These are phyloP conservation scores for Xenentodon cancila DNA, from an alignment of 2,797 vertebrate species.

Conservation along the genomic window DNA sequence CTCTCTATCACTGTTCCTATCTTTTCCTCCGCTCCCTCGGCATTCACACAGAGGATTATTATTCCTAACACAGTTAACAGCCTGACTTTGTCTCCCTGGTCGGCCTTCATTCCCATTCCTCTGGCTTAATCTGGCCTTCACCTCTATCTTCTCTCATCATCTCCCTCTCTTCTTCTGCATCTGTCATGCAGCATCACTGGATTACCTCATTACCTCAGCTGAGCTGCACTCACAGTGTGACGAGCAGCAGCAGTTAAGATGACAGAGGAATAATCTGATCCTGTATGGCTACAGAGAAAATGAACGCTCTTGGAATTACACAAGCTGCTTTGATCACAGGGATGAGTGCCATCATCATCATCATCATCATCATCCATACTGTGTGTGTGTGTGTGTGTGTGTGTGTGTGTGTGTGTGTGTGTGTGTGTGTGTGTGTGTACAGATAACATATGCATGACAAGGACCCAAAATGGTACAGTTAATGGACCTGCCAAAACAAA, in stretches of 20 bases:
- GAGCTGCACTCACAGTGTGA: constrained; percentile 14
- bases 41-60: constrained; percentile 28
- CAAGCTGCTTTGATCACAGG: constrained; percentile 63
- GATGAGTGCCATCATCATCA: constrained; percentile 57
- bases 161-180: constrained; percentile 3
- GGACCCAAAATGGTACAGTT: constrained; percentile 6
- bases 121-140: constrained; percentile 10
- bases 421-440: neutral
- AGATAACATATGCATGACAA: neutral
- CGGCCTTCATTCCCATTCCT: constrained; percentile 1
- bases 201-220: constrained; percentile 31
- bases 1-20: constrained; percentile 1
- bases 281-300: constrained; percentile 30
- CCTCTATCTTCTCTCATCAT: constrained; percentile 16
- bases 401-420: neutral
- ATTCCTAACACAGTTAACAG: constrained; percentile 33
- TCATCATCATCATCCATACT: constrained; percentile 33
- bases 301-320: constrained; percentile 35
- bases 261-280: constrained; percentile 55
- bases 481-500: constrained; percentile 15
- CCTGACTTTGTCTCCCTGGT: constrained; percentile 20
- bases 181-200: constrained; percentile 20
- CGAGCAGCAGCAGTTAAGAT: constrained; percentile 39
- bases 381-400: neutral
- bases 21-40: constrained; percentile 10